Evolutionary conservation across 2,113 vertebrate species (phyloP).

Genomic region (Rattus rattus): DNA sequence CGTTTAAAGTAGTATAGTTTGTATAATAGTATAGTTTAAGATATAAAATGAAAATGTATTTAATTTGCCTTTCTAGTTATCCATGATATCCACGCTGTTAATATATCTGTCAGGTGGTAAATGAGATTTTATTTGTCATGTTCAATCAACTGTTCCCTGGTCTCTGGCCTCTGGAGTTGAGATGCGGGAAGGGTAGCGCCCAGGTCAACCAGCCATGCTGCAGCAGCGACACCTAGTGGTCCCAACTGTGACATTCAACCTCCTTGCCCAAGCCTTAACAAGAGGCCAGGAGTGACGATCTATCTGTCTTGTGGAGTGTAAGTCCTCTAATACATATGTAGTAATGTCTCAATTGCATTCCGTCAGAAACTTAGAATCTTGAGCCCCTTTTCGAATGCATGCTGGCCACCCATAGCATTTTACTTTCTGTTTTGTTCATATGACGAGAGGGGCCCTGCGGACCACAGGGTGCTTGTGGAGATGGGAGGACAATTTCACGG

Average conservation of each 20-base stretch:
- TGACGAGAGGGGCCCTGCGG: too few relatives aligned
- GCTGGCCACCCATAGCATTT: not conserved
- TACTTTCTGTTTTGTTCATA: not conserved
- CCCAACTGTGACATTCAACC: not conserved
- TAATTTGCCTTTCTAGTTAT: not conserved
- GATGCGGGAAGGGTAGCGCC: not conserved
- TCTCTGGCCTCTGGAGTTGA: rapidly evolving
- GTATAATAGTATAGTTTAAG: not conserved
- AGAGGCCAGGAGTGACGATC: too few relatives aligned
- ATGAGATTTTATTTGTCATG: not conserved
- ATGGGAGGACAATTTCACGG: not conserved
- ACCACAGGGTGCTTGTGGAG: not conserved
- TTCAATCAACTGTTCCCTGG: not conserved
- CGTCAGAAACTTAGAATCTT: not conserved
- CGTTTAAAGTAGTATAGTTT: not conserved
- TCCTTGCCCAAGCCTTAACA: not conserved
- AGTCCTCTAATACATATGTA: not conserved
- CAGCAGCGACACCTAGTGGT: slow-evolving; percentile 67
- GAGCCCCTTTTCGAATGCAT: not conserved
- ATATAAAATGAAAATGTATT: not conserved
- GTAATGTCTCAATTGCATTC: not conserved
- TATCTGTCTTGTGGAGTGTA: not conserved
- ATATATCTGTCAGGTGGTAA: not conserved
- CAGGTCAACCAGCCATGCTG: not conserved
- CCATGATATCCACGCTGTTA: not conserved